Evolutionary conservation across 2,888 invertebrate genomes (phyloP), one percentile per base, ranked within the genome.

Genomic region (Chaetogeoica ovagalla): DNA sequence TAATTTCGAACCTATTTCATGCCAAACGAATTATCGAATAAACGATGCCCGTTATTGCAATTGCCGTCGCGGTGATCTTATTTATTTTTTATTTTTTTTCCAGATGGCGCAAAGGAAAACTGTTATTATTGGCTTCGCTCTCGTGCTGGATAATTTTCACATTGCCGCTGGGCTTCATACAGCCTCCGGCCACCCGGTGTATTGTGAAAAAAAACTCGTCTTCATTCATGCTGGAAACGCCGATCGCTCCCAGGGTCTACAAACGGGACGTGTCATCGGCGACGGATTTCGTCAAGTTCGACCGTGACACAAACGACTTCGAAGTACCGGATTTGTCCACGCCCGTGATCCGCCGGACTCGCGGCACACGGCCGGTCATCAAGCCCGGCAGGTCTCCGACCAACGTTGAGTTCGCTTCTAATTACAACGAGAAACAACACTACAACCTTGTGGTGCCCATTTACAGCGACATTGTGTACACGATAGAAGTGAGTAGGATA

Each of bases 121-220:
- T 94, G 83, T 89, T 99, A 83, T 89, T 99, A 82, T 87, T 99
- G 81, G 94, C 94, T 71, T 97, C 98, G 0, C 88, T 99, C 74
- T 91, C 94, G 66, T 95, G 96, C 82, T 98, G 98, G 97, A 94
- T 99, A 82, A 90, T 97, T 82, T 99, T 98, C 88, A 99, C 98
- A 65, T 90, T 98, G 84, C 96, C 97, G 1, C 88, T 99, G 84
- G 96, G 96, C 82, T 97, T 97, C 87, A 95, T 98, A 84, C 95
- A 96, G 85, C 98, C 98, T 0, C 93, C 94, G 62, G 94, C 97
- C 1, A 93, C 95, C 76, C 91, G 93, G n/a, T 98, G 97, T 87
- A 85, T 87, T 7, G 85, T 85, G 13, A 88, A 87, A 81, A 71
- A 62, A 15, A 93, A 93, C 85, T 87, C 89, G 82, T 91, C 92